Evolutionary conservation across 2,797 vertebrate genomes (phyloP).

Genomic region (Schizopygopsis malacanthus): DNA sequence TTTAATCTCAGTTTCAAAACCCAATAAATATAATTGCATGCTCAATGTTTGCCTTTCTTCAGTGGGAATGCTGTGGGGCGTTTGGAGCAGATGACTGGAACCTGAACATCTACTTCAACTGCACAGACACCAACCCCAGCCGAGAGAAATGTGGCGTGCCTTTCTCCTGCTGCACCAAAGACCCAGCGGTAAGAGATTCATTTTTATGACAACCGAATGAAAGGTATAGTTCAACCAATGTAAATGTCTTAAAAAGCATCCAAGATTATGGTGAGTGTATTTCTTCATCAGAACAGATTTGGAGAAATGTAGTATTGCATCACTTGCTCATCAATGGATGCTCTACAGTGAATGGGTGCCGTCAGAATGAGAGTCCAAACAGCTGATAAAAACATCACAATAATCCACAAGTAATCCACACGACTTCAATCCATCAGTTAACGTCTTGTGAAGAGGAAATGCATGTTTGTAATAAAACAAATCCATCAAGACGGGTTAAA

Average conservation of each 20-base stretch:
- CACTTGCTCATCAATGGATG: background rate
- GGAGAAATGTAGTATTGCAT: background rate
- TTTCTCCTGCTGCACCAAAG: slow-evolving; percentile 98
- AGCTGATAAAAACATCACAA: too few relatives aligned
- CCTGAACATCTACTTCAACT: slow-evolving; percentile 99
- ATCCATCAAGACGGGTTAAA: too few relatives aligned
- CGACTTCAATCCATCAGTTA: too few relatives aligned
- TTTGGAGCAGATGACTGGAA: slow-evolving; percentile 98
- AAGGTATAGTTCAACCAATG: background rate
- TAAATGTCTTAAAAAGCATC: background rate
- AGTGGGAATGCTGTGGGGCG: slow-evolving; percentile 99
- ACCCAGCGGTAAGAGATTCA: slow-evolving; percentile 86
- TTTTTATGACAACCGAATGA: background rate
- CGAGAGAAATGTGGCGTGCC: slow-evolving; percentile 97
- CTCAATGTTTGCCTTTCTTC: slow-evolving; percentile 47
- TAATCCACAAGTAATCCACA: too few relatives aligned
- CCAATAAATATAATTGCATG: background rate
- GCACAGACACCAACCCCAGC: slow-evolving; percentile 95
- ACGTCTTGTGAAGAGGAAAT: too few relatives aligned
- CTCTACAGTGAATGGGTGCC: too few relatives aligned
- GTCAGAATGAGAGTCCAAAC: too few relatives aligned
- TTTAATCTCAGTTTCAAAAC: background rate
- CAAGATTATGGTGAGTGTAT: background rate
- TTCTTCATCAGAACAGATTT: background rate
- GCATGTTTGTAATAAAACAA: too few relatives aligned